A percentile compares a stretch with the other conserved stretches of the same genome.
Evolutionary conservation across 2,888 invertebrate genomes (phyloP).

Genomic region (Gisinianus flammeolus): DNA sequence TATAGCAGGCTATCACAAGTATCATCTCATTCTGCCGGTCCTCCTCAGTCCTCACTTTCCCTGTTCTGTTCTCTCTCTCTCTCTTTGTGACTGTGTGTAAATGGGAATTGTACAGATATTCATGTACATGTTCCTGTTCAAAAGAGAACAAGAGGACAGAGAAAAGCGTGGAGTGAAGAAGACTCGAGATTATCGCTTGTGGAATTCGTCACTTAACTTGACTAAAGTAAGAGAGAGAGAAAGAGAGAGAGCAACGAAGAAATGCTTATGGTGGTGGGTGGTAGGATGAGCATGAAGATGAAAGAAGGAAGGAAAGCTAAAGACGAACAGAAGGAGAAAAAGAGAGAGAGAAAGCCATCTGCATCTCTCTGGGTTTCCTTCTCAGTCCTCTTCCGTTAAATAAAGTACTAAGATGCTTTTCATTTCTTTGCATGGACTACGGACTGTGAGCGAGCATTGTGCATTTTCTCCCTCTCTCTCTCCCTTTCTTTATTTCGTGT

Average conservation of each 20-base stretch:
- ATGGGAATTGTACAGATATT: not conserved
- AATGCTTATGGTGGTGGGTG: no score
- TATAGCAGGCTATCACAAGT: no score
- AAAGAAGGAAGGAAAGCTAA: no score
- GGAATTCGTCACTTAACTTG: constrained; percentile 12
- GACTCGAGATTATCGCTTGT: not conserved
- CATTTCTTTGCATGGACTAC: no score
- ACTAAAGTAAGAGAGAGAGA: constrained; percentile 14
- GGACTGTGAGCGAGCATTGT: not conserved
- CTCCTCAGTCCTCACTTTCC: not conserved
- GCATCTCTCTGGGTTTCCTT: constrained; percentile 13
- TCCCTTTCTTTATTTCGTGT: not conserved
- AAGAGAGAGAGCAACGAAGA: constrained; percentile 13
- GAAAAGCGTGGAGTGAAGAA: constrained; percentile 10
- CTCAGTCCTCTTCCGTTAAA: not conserved
- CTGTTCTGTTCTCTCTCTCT: not conserved
- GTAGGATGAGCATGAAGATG: no score
- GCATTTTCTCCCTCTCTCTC: not conserved
- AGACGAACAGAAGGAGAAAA: constrained; percentile 20
- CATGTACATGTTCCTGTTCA: not conserved
- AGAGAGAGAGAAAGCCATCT: constrained; percentile 6
- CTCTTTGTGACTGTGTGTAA: not conserved
- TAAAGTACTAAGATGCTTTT: no score
- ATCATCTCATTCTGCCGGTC: no score
- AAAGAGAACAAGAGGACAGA: constrained; percentile 18